Conservation (phyloP, 1,140 invertebrate genomes). For the Patella vulgata region DNA sequence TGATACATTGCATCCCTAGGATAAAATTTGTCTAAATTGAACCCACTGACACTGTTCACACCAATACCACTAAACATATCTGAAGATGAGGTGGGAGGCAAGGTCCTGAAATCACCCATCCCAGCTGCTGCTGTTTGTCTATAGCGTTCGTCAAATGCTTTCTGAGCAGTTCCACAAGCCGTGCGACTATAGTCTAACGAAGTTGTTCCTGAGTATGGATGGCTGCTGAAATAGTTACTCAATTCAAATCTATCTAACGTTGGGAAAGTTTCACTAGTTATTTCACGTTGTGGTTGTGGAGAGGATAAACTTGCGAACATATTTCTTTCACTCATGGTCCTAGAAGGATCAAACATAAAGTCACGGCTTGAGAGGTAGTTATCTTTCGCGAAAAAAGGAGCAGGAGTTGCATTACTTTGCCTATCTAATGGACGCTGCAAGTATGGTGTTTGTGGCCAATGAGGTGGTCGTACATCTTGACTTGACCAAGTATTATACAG, state of each 20-base stretch:
- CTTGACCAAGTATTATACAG: slow-evolving; percentile 57
- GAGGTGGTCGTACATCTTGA: slow-evolving; percentile 52
- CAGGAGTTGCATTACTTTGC: slow-evolving; percentile 26
- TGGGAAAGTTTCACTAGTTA: slow-evolving; percentile 51
- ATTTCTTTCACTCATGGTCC: slow-evolving; percentile 50
- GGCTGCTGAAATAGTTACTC: slow-evolving; percentile 55
- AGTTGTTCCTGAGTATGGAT: slow-evolving; percentile 50
- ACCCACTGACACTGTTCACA: slow-evolving; percentile 53
- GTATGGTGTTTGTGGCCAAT: slow-evolving; percentile 56
- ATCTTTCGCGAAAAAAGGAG: slow-evolving; percentile 53
- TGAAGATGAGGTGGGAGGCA: slow-evolving; percentile 48
- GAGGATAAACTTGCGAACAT: slow-evolving; percentile 56
- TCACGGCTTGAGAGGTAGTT: slow-evolving; percentile 55
- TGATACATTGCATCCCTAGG: slow-evolving; percentile 55
- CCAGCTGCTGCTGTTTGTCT: slow-evolving; percentile 48
- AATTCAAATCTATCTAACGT: slow-evolving; percentile 56
- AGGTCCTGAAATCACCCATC: slow-evolving; percentile 53
- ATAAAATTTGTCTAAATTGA: slow-evolving; percentile 60
- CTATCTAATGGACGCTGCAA: slow-evolving; percentile 44
- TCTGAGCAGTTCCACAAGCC: slow-evolving; percentile 45
- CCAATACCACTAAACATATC: slow-evolving; percentile 57
- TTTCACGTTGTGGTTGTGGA: slow-evolving; percentile 49
- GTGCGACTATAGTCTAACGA: slow-evolving; percentile 53
- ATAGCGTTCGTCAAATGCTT: slow-evolving; percentile 60
- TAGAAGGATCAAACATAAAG: slow-evolving; percentile 60